phyloP scores from a whole-genome alignment of 1,140 invertebrate species.

The Conus betulinus region DNA sequence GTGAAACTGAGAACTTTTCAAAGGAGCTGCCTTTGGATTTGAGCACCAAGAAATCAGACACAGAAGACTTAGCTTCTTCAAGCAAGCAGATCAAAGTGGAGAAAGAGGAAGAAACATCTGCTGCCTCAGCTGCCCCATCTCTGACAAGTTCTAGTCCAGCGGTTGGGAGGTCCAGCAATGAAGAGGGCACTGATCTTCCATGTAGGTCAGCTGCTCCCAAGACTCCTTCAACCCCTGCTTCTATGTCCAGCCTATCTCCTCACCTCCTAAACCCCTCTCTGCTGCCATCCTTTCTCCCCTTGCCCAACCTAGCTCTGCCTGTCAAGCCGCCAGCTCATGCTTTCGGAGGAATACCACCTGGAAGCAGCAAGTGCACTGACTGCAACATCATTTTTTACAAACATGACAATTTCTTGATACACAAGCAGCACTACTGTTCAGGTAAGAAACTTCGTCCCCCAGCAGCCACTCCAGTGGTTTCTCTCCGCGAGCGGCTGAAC shows the following conservation, averaged over 20 bases:
- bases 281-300: slow-evolving; percentile 32
- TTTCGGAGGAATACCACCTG: slow-evolving; percentile 78
- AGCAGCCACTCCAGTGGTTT: background rate
- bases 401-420: slow-evolving; percentile 94
- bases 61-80: background rate
- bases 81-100: background rate
- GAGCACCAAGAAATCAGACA: slow-evolving; percentile 35
- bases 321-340: slow-evolving; percentile 68
- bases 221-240: slow-evolving; percentile 16
- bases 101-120: background rate
- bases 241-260: slow-evolving; percentile 32
- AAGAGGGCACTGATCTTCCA: background rate
- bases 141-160: background rate
- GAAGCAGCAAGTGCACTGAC: slow-evolving; percentile 92
- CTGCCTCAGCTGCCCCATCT: background rate
- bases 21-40: slow-evolving; percentile 39
- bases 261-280: slow-evolving; percentile 44
- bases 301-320: slow-evolving; percentile 39
- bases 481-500: background rate
- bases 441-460: slow-evolving; percentile 76
- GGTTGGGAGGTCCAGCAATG: background rate
- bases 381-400: slow-evolving; percentile 98
- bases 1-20: background rate
- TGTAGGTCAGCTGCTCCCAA: background rate
- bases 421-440: slow-evolving; percentile 96